Conservation (phyloP, 2,888 invertebrate species). For the Aporophyla nigra region DNA sequence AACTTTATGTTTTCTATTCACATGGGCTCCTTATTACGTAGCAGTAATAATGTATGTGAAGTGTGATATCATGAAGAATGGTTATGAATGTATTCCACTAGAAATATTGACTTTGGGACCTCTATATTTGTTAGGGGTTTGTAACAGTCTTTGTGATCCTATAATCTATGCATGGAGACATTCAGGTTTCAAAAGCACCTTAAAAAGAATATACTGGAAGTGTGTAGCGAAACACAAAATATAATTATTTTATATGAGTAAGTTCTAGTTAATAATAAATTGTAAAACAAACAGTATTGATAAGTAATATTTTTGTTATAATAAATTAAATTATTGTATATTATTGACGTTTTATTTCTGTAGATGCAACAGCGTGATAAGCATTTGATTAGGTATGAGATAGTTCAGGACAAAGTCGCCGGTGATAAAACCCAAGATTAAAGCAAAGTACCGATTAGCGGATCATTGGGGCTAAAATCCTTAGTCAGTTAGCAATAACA, state of each 20-base stretch:
- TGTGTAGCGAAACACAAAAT: constrained; percentile 70
- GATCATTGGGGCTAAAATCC: background rate
- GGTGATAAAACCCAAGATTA: background rate
- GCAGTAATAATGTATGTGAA: constrained; percentile 88
- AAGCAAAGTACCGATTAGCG: constrained; percentile 1
- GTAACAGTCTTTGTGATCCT: constrained; percentile 91
- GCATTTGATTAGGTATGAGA: background rate
- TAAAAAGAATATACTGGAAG: constrained; percentile 81
- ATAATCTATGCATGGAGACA: constrained; percentile 92
- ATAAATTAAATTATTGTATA: constrained; percentile 37
- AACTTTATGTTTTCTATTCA: constrained; percentile 89
- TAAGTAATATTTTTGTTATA: constrained; percentile 31
- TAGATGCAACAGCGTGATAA: constrained; percentile 8
- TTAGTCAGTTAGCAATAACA: constrained; percentile 16
- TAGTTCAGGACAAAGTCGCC: background rate
- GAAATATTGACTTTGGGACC: constrained; percentile 90
- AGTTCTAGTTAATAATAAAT: constrained; percentile 25
- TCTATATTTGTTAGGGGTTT: constrained; percentile 89
- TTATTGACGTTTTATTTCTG: constrained; percentile 45
- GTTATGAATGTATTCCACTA: constrained; percentile 85
- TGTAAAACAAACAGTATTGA: constrained; percentile 49
- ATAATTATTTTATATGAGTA: constrained; percentile 27
- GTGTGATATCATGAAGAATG: constrained; percentile 82
- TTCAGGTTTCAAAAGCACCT: constrained; percentile 89
- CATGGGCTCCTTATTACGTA: constrained; percentile 91